Conservation (phyloP, 2,113 vertebrate genomes). For the Pheucticus melanocephalus region DNA sequence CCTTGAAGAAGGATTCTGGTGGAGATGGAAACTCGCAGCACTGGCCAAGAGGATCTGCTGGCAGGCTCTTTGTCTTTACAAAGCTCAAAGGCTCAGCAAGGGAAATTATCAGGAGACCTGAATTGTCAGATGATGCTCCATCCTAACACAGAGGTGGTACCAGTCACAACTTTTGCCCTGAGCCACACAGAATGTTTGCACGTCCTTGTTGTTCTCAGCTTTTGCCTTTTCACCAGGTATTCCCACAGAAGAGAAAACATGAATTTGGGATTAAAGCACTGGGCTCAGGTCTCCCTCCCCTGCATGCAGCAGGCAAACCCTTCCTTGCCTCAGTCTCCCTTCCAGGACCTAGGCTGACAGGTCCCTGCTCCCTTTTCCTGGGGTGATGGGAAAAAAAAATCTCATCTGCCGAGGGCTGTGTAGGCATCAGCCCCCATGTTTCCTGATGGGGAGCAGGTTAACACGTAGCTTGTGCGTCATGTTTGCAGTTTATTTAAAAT, state of each 20-base stretch:
- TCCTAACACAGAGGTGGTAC: neutral
- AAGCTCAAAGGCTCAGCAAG: neutral
- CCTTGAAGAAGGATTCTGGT: neutral
- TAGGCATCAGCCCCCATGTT: neutral
- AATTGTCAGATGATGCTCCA: neutral
- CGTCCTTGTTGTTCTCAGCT: neutral
- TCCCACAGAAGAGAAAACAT: neutral
- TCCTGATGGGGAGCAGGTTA: neutral
- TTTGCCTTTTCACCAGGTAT: neutral
- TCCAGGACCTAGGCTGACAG: neutral
- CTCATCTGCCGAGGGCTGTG: neutral
- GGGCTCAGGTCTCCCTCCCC: neutral
- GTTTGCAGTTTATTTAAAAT: slow-evolving; percentile 29
- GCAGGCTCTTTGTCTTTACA: neutral
- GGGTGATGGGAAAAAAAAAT: neutral
- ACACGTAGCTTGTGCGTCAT: neutral
- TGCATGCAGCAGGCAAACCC: neutral
- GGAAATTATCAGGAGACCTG: neutral
- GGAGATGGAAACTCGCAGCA: neutral
- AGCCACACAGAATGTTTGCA: neutral
- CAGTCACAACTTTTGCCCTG: neutral
- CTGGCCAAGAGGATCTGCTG: neutral
- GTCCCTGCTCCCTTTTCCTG: neutral
- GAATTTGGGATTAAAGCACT: neutral
- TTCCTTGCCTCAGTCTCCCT: neutral